Base-by-base conservation (phyloP, 2,113 vertebrate genomes). In the Neoarius graeffei region DNA sequence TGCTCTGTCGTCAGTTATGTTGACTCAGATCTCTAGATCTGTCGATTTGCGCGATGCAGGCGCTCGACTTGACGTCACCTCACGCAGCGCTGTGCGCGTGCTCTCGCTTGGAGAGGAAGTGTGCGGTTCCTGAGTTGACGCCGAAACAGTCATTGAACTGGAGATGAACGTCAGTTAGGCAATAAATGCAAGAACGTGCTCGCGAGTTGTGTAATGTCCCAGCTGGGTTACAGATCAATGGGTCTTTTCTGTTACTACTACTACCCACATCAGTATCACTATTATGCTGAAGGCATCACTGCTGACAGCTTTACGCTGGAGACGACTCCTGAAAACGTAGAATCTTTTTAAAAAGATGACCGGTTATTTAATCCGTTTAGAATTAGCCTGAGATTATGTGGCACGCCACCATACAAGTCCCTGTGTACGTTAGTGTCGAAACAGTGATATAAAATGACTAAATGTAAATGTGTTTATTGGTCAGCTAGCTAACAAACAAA, bases 71-170 rank as follows among this genome's bases (percentile, higher is more conserved):
- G 62, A 67, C 82, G 82, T 82, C 30, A 42, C 56, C 1, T 20
- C 9, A 30, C 79, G 4, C 48, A 54, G 60, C 7, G 0, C 23
- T 14, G 42, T 83, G 42, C 52, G 0, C 20, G 7, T 48, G 4
- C 62, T 27, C 82, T 67, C 48, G 82, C 82, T 84, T 5, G 17
- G 42, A 27, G 82, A 84, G 82, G 82, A 84, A 84, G 82, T 67
- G 62, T 67, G 82, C 48, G 62, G 82, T 84, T 84, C 62, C 82
- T 84, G 56, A 59, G 27, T 81, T 35, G 15, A 35, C 10, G 15
- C 79, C 35, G 30, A 66, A 83, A 66, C 20, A 52, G 81, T 27
- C 14, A 30, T 54, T 19, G 48, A 52, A 66, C 15, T 25, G 5
- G 54, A 27, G 42, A 52, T 2, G 42, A 83, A 19, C 62, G 48